phyloP scores from a whole-genome alignment of 1,140 invertebrate genomes.

The Caerostris extrusa region DNA sequence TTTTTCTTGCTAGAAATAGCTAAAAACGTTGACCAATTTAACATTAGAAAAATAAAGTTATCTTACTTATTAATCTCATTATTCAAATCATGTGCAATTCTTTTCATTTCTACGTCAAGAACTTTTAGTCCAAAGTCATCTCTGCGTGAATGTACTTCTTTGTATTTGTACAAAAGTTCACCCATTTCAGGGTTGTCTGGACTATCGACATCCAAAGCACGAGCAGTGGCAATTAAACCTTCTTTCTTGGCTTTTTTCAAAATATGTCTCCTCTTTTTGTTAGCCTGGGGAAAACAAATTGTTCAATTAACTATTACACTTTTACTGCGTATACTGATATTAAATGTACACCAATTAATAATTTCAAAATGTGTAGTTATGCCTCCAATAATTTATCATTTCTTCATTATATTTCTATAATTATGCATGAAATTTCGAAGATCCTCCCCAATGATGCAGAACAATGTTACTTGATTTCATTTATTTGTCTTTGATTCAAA shows the following conservation, averaged over 20 bases:
- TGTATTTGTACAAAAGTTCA: constrained; percentile 86
- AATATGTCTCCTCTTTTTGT: constrained; percentile 87
- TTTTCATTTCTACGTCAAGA: constrained; percentile 94
- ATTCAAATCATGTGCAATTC: constrained; percentile 89
- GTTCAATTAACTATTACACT: no score
- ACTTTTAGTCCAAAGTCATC: constrained; percentile 90
- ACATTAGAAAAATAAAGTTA: not conserved
- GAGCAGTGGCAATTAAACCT: constrained; percentile 86
- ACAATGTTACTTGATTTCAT: no score
- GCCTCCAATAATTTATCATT: not conserved
- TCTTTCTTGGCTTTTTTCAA: constrained; percentile 86
- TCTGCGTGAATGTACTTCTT: constrained; percentile 86
- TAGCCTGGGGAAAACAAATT: constrained; percentile 82
- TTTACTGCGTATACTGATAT: no score
- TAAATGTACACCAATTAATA: no score
- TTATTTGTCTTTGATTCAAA: no score
- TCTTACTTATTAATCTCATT: constrained; percentile 92
- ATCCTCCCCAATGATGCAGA: no score
- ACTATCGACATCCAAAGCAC: constrained; percentile 87
- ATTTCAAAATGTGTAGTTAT: no score
- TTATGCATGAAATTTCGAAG: no score
- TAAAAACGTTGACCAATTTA: no score
- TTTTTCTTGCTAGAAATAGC: no score
- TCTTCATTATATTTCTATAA: no score
- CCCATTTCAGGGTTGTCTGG: constrained; percentile 81